Evolutionary conservation across 2,797 vertebrate species (phyloP).

Genomic region (Lepilemur ruficaudatus): DNA sequence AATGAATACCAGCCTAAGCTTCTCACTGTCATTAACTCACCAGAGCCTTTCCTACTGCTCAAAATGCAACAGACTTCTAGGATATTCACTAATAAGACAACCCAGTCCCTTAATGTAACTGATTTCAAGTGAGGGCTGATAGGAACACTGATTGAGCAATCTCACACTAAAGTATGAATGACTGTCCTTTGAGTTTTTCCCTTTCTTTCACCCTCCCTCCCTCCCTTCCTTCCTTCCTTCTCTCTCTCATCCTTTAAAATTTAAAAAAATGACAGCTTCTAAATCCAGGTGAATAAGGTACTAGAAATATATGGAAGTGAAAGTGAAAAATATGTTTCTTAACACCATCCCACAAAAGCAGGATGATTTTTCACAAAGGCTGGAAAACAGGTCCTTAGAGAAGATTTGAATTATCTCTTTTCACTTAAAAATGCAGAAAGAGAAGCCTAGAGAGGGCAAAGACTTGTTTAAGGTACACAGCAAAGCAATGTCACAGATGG

Average conservation of each 20-base stretch:
- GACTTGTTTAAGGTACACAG: neutral
- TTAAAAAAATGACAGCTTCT: neutral
- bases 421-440: conserved; percentile 4
- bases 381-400: neutral
- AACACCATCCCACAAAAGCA: neutral
- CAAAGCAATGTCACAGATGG: neutral
- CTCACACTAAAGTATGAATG: neutral
- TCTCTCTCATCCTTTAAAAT: neutral
- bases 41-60: neutral
- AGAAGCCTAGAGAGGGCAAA: neutral
- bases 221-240: too few relatives aligned
- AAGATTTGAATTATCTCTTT: neutral
- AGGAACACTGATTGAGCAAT: neutral
- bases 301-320: conserved; percentile 9
- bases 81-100: neutral
- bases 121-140: neutral
- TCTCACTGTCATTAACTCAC: neutral
- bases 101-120: neutral
- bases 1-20: neutral
- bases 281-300: neutral
- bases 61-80: neutral
- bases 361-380: conserved; percentile 23
- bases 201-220: neutral
- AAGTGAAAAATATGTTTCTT: conserved; percentile 49
- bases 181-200: neutral